Evolutionary conservation across 2,113 vertebrate genomes (phyloP), one percentile per base, ranked within the genome.

Genomic region (Psittacus erithacus): DNA sequence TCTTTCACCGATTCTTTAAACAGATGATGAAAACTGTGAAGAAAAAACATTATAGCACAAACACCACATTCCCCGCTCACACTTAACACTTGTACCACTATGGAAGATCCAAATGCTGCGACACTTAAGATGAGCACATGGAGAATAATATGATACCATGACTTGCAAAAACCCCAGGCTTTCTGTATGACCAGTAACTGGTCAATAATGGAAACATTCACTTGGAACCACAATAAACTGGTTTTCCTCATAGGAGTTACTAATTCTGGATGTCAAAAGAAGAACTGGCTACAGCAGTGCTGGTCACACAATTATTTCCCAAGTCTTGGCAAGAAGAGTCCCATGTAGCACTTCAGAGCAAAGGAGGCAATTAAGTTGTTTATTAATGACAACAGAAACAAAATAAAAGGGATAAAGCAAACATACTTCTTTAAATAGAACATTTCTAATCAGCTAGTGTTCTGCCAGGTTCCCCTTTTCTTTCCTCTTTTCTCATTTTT

Each of bases 341-440:
- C 52, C 77, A 38, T 4, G 44, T 14, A 79, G 78, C 57, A 81
- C 47, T 73, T 84, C 38, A 82, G 39, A 92, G 76, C 47, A 65
- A 73, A 82, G 64, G 39, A 95, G 67, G 95, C 69, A 92, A 88
- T 82, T 53, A 53, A 71, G 47, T 81, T 82, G 67, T 97, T 97
- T 96, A 95, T 94, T 95, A 82, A 94, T 63, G 77, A 88, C 70
- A 79, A 84, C 2, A 44, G 41, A 87, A 92, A 90, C 53, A 77
- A 95, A 97, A 92, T 59, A 14, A 60, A 86, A 93, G 39, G 38
- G 25, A 80, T 59, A 82, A 73, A 94, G 83, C 73, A 88, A 96
- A 95, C 67, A 44, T 73, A 41, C 8, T 84, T 82, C 57, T 90
- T 96, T 78, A 96, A 76, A 94, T 86, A 83, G 68, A 84, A 90